Base-by-base conservation (phyloP, 2,113 vertebrate species). In the Electrona antarctica region DNA sequence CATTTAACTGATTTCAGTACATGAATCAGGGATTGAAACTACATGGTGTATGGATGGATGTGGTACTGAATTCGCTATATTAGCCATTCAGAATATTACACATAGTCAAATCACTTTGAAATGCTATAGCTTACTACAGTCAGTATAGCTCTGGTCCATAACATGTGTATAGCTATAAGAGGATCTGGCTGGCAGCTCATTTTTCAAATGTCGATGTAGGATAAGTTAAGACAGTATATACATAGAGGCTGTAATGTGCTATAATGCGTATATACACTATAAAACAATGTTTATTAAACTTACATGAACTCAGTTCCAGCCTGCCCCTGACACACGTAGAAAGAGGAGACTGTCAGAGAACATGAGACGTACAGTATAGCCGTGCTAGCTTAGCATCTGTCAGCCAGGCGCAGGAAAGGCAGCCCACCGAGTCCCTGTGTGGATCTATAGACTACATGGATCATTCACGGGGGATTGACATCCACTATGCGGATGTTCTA, bases 251-350 rank as follows among this genome's bases (percentile, higher is more conserved):
- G 21, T 21, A 21, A 29, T 21, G 6, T 21, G 33, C 33, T 41
- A 41, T 41, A 21, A 41, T 41, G 5, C 3, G 33, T 41, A 41
- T 41, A 41, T 41, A 41, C 5, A 41, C 50, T 29, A 64, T 7
- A 29, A 48, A 12, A 12, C 7, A 15, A 13, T 48, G 0, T 11
- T 56, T 63, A 55, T 14, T 1, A 21, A 64, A 91, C 88, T 91
- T 79, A 91, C 90, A 91, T 91, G 15, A 8, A 89, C 64, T 69
- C 21, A 60, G 55, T 41, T 8, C 29, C 13, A 28, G 45, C 55
- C 48, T 41, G 28, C 13, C 62, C 65, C 33, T 66, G 59, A 47
- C 46, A 55, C 84, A 89, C 85, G 88, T 85, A 88, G 71, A 41
- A 6, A 21, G 21, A 21, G 33, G 33, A 41, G 33, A 41, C 21